These are phyloP conservation scores for Globia sparganii DNA, from an alignment of 2,888 invertebrate species.

Conservation along the genomic window DNA sequence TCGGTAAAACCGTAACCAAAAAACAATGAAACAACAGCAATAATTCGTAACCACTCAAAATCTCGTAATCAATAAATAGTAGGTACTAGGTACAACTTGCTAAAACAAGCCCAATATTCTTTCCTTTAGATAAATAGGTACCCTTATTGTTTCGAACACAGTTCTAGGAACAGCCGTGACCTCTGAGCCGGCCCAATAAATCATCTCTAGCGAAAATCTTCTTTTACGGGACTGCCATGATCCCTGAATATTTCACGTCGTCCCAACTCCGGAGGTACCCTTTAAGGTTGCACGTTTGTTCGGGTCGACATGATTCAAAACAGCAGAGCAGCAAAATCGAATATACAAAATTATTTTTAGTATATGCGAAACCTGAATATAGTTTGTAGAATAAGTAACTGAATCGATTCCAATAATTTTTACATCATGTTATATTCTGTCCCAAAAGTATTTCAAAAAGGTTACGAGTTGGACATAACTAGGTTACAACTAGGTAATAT, in stretches of 20 bases:
- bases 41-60: background rate
- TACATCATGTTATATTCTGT: too few relatives aligned
- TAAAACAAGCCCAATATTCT: slow-evolving; percentile 34
- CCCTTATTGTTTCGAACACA: slow-evolving; percentile 47
- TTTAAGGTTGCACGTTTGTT: slow-evolving; percentile 39
- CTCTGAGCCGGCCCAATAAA: slow-evolving; percentile 74
- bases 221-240: slow-evolving; percentile 74
- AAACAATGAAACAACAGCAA: too few relatives aligned
- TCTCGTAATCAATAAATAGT: background rate
- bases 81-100: background rate
- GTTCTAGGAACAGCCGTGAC: slow-evolving; percentile 46
- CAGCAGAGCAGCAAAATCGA: background rate
- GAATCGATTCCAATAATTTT: too few relatives aligned
- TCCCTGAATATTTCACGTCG: slow-evolving; percentile 84
- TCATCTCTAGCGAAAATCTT: slow-evolving; percentile 76
- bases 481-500: too few relatives aligned
- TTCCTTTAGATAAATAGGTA: too few relatives aligned
- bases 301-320: background rate
- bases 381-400: too few relatives aligned
- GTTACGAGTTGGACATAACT: too few relatives aligned
- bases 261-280: slow-evolving; percentile 62
- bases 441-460: too few relatives aligned
- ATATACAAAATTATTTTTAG: too few relatives aligned
- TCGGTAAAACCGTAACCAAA: too few relatives aligned
- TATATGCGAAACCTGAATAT: too few relatives aligned